phyloP scores from a whole-genome alignment of 2,113 vertebrate genomes.

The Centropus unirufus region DNA sequence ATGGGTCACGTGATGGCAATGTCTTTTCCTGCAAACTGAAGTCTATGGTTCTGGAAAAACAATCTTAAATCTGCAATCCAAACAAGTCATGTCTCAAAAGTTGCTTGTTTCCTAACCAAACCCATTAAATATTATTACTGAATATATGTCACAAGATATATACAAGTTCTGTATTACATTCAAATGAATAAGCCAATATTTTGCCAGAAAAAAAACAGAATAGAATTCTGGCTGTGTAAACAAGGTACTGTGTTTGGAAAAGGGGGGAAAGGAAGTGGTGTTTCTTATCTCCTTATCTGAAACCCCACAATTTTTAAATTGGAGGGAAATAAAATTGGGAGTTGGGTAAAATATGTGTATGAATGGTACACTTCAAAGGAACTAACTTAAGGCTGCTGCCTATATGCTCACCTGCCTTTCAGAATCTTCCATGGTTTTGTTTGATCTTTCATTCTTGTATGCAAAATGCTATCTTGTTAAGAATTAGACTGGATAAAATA shows the following conservation, averaged over 20 bases:
- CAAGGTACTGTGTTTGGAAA: background rate
- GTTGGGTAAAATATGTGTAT: background rate
- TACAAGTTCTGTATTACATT: background rate
- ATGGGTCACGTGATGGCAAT: background rate
- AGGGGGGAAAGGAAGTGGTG: background rate
- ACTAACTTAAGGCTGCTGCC: background rate
- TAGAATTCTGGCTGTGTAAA: background rate
- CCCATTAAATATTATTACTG: background rate
- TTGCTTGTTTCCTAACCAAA: background rate
- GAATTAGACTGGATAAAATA: background rate
- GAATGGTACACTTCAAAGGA: background rate
- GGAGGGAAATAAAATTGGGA: background rate
- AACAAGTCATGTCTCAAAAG: background rate
- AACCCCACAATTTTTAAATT: background rate
- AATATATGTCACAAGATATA: background rate
- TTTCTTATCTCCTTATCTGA: background rate
- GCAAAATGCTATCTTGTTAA: background rate
- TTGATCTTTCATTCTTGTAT: slow-evolving; percentile 12
- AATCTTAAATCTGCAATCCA: background rate
- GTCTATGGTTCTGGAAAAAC: background rate
- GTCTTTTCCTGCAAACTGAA: background rate
- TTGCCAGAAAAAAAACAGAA: background rate
- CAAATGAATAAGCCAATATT: background rate
- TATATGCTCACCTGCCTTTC: background rate
- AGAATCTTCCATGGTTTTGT: background rate